Percentiles rank a stretch among this genome's conserved stretches.
These are phyloP conservation scores for Nemotelus nigrinus DNA, from an alignment of 2,888 invertebrate genomes.

Conservation along the genomic window DNA sequence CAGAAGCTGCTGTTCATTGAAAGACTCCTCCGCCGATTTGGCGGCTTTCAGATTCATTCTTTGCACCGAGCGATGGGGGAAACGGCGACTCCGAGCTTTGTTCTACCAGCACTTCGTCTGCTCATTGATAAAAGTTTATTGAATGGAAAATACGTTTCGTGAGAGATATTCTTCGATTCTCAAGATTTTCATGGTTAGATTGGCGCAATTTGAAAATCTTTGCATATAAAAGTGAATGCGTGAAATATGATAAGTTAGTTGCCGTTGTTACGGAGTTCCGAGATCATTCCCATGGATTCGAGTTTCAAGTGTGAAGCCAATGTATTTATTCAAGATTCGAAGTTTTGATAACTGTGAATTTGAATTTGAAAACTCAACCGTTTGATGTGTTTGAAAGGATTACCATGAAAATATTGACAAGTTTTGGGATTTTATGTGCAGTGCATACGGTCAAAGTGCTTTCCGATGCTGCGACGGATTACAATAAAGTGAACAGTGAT, in stretches of 20 bases:
- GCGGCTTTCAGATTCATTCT: slow-evolving; percentile 12
- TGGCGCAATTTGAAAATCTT: slow-evolving; percentile 26
- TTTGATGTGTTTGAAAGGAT: background rate
- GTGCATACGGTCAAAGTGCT: slow-evolving; percentile 7
- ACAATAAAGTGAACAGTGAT: slow-evolving; percentile 74
- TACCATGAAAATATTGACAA: no score
- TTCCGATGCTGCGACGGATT: slow-evolving; percentile 67
- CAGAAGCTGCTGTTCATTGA: slow-evolving; percentile 33
- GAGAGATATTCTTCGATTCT: slow-evolving; percentile 11
- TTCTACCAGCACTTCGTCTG: slow-evolving; percentile 22
- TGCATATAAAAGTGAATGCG: slow-evolving; percentile 48
- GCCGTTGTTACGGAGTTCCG: slow-evolving; percentile 41
- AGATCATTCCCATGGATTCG: slow-evolving; percentile 28
- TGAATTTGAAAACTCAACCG: background rate
- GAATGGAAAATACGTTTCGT: slow-evolving; percentile 17
- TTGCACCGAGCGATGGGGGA: background rate
- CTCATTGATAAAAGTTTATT: slow-evolving; percentile 18
- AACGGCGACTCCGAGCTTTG: slow-evolving; percentile 3
- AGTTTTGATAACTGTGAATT: background rate
- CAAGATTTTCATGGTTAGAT: slow-evolving; percentile 12
- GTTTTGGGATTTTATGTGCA: slow-evolving; percentile 31
- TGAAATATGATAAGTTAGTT: slow-evolving; percentile 45
- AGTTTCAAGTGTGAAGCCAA: background rate
- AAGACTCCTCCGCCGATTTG: slow-evolving; percentile 41
- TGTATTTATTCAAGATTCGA: background rate